Evolutionary conservation across 2,113 vertebrate genomes (phyloP).

Genomic region (Ophthalmolycus amberensis): DNA sequence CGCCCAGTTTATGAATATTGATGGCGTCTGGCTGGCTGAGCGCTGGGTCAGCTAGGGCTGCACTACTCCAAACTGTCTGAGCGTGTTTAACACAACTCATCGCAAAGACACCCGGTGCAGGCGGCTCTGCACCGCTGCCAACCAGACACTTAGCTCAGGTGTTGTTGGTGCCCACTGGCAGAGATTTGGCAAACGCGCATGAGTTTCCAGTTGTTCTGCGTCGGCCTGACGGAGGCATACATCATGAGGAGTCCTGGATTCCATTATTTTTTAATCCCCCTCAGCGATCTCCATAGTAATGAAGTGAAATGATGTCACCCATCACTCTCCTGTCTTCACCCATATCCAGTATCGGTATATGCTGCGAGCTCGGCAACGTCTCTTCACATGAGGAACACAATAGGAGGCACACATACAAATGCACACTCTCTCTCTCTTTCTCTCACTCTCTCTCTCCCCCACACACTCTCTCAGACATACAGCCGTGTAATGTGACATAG

Average conservation of each 20-base stretch:
- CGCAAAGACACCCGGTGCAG: slow-evolving; percentile 29
- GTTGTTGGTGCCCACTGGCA: slow-evolving; percentile 61
- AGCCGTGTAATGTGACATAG: slow-evolving; percentile 46
- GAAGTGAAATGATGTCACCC: slow-evolving; percentile 58
- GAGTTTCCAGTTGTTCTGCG: neutral
- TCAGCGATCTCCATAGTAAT: neutral
- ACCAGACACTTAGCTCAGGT: slow-evolving; percentile 47
- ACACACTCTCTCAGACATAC: slow-evolving; percentile 1
- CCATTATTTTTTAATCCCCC: slow-evolving; percentile 17
- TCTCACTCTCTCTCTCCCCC: neutral
- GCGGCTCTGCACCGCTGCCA: slow-evolving; percentile 51
- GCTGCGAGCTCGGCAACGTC: slow-evolving; percentile 30
- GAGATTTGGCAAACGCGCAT: slow-evolving; percentile 37
- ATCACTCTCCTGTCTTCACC: slow-evolving; percentile 44
- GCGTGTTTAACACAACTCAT: slow-evolving; percentile 56
- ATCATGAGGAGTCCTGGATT: neutral
- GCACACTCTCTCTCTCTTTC: neutral
- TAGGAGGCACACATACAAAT: slow-evolving; percentile 25
- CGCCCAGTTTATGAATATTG: slow-evolving; percentile 72
- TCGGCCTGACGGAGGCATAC: slow-evolving; percentile 15
- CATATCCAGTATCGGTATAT: slow-evolving; percentile 51
- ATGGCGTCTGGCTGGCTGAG: slow-evolving; percentile 56
- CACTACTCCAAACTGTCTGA: slow-evolving; percentile 43
- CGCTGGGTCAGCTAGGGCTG: slow-evolving; percentile 37
- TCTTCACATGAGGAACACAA: slow-evolving; percentile 36